Evolutionary conservation across 2,888 invertebrate genomes (phyloP).

Genomic region (Lasioglossum lativentre): DNA sequence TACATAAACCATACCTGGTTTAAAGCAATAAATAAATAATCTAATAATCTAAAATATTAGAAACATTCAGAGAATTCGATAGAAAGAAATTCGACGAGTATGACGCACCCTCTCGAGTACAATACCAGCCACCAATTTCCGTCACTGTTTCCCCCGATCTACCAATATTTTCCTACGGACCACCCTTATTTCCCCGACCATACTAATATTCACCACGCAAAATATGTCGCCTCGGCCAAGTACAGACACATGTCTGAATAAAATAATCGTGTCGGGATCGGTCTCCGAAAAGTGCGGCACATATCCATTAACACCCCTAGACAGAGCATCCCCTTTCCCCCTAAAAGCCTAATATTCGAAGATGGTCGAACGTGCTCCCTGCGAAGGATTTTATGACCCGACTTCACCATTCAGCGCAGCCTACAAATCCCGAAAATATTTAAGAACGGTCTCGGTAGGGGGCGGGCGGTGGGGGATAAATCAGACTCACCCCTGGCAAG

Average conservation of each 20-base stretch:
- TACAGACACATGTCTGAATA: neutral
- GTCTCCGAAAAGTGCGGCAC: neutral
- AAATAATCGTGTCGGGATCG: neutral
- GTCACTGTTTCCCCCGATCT: neutral
- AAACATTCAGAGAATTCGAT: neutral
- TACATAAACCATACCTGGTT: no score
- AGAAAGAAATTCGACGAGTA: neutral
- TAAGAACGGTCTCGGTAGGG: slow-evolving; percentile 22
- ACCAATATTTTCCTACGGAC: neutral
- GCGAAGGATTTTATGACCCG: slow-evolving; percentile 2
- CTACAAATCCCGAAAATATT: slow-evolving; percentile 24
- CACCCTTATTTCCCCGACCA: neutral
- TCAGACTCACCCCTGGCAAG: slow-evolving; percentile 23
- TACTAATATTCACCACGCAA: neutral
- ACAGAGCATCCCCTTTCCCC: neutral
- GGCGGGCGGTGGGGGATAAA: slow-evolving; percentile 33
- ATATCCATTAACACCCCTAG: slow-evolving; percentile 3
- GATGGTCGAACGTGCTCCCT: neutral
- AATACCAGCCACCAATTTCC: neutral
- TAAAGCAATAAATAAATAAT: no score
- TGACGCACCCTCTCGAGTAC: neutral
- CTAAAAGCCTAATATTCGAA: slow-evolving; percentile 14
- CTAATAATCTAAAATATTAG: no score
- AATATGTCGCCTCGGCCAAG: neutral
- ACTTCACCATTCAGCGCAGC: slow-evolving; percentile 7